Base-by-base conservation (phyloP, 2,888 invertebrate genomes). In the Acrobasis suavella region DNA sequence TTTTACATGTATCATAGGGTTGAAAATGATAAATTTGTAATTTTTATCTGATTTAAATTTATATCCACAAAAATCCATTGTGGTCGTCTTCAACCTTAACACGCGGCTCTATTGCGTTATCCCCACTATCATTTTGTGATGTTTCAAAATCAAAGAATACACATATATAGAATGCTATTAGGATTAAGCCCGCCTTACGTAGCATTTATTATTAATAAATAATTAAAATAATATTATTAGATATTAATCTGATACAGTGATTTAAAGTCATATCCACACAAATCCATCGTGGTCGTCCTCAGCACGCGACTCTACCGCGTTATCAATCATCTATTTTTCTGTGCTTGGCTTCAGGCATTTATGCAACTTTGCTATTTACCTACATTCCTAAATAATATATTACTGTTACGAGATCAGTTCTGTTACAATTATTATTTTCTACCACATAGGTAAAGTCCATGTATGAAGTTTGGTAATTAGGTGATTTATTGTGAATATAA, bases 311-410 rank as follows among this genome's bases (percentile, higher is more conserved):
- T 82, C 81, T 84, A 77, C 83, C 84, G 85, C 81, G 77, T 85
- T 89, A 89, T 90, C 88, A 89, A 89, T 91, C 87, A 89, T 83
- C 76, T 81, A 83, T 81, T 85, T 87, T 85, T 89, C 82, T 81
- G 80, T 82, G 81, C 75, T 73, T 68, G 68, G 80, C 78, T 78
- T 66, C 66, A 71, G 74, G 80, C 74, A 77, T 76, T 86, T 85
- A 86, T 85, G 87, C 83, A 88, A 89, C 78, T 70, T 76, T 72
- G 67, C 66, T 64, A 65, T 69, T 65, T 71, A 55, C 66, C 62
- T 67, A 67, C 68, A 62, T 67, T 61, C 6, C 12, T 15, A 46
- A 60, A 32, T 42, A 9, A 37, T 12, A 49, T 22, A 17, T 52
- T 17, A 52, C 22, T 38, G 14, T 37, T 54, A 15, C 10, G 15